Percentiles rank a stretch among this genome's conserved stretches.
Evolutionary conservation across 2,797 vertebrate species (phyloP).

Genomic region (Periophthalmus magnuspinnatus): DNA sequence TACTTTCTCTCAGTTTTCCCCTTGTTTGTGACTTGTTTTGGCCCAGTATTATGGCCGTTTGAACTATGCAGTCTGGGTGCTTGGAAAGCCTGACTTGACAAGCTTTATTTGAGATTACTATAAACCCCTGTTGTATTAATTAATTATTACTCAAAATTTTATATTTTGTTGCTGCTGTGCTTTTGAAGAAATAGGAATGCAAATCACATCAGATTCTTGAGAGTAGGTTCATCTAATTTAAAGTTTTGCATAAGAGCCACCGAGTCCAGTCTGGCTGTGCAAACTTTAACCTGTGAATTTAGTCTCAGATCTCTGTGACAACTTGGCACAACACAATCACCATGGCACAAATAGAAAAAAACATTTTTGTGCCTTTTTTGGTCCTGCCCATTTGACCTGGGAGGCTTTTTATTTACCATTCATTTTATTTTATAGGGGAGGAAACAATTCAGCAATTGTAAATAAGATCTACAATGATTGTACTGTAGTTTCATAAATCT

Average conservation of each 20-base stretch:
- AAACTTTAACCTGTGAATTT: slow-evolving; percentile 35
- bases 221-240: slow-evolving; percentile 18
- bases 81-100: slow-evolving; percentile 42
- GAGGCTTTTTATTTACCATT: slow-evolving; percentile 11
- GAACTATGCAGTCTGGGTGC: slow-evolving; percentile 64
- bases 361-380: not conserved
- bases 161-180: not conserved
- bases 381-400: slow-evolving; percentile 19
- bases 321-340: slow-evolving; percentile 9
- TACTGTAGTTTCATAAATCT: slow-evolving; percentile 76
- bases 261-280: slow-evolving; percentile 12
- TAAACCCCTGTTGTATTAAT: slow-evolving; percentile 43
- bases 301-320: slow-evolving; percentile 2
- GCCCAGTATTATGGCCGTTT: slow-evolving; percentile 35
- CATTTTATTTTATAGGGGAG: slow-evolving; percentile 35
- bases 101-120: slow-evolving; percentile 64
- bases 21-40: slow-evolving; percentile 29
- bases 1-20: not conserved
- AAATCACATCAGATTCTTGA: slow-evolving; percentile 11
- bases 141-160: slow-evolving; percentile 40
- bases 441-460: slow-evolving; percentile 71
- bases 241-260: slow-evolving; percentile 19
- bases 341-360: slow-evolving; percentile 6
- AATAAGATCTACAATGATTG: slow-evolving; percentile 76
- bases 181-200: slow-evolving; percentile 47